Conservation (phyloP, 2,113 vertebrate species). For the Orycteropus afer region DNA sequence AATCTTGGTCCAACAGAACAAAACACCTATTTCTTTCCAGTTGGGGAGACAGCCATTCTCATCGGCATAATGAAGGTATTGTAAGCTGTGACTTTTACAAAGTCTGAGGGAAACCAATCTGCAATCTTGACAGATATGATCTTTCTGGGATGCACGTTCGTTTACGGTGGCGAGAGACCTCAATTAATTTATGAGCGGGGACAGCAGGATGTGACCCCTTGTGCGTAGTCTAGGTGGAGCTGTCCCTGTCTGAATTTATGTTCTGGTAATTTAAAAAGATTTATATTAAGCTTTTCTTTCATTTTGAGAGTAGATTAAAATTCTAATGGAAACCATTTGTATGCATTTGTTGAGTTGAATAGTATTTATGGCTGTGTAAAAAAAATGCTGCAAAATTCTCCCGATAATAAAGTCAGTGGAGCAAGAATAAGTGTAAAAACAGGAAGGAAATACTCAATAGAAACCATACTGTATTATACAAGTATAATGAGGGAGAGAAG, state of each 20-base stretch:
- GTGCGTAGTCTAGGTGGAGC: constrained; percentile 78
- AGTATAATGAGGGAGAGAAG: constrained; percentile 79
- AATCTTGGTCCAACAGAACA: constrained; percentile 88
- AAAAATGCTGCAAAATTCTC: constrained; percentile 82
- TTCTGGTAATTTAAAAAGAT: constrained; percentile 87
- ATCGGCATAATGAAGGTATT: constrained; percentile 88
- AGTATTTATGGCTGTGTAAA: constrained; percentile 85
- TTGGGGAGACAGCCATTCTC: constrained; percentile 84
- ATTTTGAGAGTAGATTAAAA: constrained; percentile 88
- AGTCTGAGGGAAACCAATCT: constrained; percentile 87
- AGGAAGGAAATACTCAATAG: constrained; percentile 78
- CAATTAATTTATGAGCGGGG: constrained; percentile 88
- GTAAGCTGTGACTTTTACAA: constrained; percentile 88
- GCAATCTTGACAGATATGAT: constrained; percentile 89
- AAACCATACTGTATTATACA: constrained; percentile 73
- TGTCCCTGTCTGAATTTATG: constrained; percentile 86
- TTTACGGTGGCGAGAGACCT: constrained; percentile 85
- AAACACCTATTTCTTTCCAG: constrained; percentile 88
- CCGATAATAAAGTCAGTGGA: constrained; percentile 83
- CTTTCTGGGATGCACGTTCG: constrained; percentile 86
- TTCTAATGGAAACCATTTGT: constrained; percentile 88
- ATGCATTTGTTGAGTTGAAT: constrained; percentile 87
- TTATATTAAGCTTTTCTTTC: constrained; percentile 87
- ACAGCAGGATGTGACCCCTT: constrained; percentile 84
- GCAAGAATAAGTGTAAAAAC: constrained; percentile 79